Conservation (phyloP, 64 coral and sea anemone species). For the Dendronephthya gigantea region DNA sequence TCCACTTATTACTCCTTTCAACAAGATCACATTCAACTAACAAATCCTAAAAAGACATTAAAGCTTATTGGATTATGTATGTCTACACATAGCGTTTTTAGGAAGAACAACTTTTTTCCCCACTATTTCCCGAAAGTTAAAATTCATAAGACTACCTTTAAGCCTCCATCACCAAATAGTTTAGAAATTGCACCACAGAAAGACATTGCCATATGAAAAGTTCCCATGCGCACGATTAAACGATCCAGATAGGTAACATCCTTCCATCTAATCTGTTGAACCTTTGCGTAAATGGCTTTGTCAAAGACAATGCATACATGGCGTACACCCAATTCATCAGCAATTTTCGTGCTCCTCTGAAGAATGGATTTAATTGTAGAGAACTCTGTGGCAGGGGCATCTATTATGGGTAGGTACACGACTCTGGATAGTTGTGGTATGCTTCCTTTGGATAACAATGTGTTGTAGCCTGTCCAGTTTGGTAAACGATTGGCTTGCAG, state of each 20-base stretch:
- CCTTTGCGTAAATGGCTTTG: background rate
- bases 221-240: background rate
- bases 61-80: too few relatives aligned
- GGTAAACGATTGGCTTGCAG: background rate
- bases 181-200: constrained; percentile 6
- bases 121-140: too few relatives aligned
- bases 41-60: background rate
- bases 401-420: constrained; percentile 8
- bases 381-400: constrained; percentile 12
- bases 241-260: constrained; percentile 5
- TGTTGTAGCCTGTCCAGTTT: background rate
- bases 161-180: background rate
- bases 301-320: background rate
- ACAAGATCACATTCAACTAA: constrained; percentile 10
- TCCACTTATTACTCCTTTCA: constrained; percentile 16
- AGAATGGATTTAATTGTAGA: background rate
- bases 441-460: background rate
- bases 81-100: too few relatives aligned
- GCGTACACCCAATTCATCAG: constrained; percentile 7
- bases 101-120: background rate
- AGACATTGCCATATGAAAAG: background rate
- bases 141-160: background rate
- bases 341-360: background rate
- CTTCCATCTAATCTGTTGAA: background rate
- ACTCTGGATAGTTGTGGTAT: background rate